These are phyloP conservation scores for Nymphalis io DNA, from an alignment of 1,140 invertebrate genomes.

Conservation along the genomic window DNA sequence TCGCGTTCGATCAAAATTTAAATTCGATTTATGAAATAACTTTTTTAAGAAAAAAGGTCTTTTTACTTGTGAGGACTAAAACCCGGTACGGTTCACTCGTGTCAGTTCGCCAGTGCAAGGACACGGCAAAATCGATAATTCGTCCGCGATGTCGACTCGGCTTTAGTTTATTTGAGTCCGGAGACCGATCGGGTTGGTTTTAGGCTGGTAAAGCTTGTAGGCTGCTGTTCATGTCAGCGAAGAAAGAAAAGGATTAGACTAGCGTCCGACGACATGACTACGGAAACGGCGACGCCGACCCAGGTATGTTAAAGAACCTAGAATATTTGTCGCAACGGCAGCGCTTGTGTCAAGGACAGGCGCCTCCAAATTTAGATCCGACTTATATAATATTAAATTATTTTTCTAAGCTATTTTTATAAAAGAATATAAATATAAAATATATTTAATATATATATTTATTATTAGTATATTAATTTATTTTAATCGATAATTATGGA, in stretches of 20 bases:
- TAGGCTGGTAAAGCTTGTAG: slow-evolving; percentile 51
- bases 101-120: slow-evolving; percentile 48
- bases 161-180: slow-evolving; percentile 42
- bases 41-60: slow-evolving; percentile 26
- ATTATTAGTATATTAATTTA: too few species aligned
- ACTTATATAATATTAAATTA: slow-evolving; percentile 28
- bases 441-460: not conserved
- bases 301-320: slow-evolving; percentile 61
- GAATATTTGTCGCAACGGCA: slow-evolving; percentile 46
- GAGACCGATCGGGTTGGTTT: slow-evolving; percentile 40
- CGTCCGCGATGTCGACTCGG: slow-evolving; percentile 47
- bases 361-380: slow-evolving; percentile 8
- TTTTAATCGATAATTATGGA: too few species aligned
- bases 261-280: slow-evolving; percentile 65
- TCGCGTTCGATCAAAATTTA: slow-evolving; percentile 30
- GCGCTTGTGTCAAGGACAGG: slow-evolving; percentile 55
- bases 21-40: slow-evolving; percentile 18
- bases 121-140: slow-evolving; percentile 63
- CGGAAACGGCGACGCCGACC: slow-evolving; percentile 72
- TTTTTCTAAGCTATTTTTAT: not conserved
- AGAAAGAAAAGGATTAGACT: slow-evolving; percentile 59
- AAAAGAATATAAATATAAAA: not conserved
- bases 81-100: slow-evolving; percentile 12
- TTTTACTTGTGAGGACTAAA: slow-evolving; percentile 47
- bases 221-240: slow-evolving; percentile 66